Evolutionary conservation across 2,888 invertebrate genomes (phyloP).

Genomic region (Aphodius granarius): DNA sequence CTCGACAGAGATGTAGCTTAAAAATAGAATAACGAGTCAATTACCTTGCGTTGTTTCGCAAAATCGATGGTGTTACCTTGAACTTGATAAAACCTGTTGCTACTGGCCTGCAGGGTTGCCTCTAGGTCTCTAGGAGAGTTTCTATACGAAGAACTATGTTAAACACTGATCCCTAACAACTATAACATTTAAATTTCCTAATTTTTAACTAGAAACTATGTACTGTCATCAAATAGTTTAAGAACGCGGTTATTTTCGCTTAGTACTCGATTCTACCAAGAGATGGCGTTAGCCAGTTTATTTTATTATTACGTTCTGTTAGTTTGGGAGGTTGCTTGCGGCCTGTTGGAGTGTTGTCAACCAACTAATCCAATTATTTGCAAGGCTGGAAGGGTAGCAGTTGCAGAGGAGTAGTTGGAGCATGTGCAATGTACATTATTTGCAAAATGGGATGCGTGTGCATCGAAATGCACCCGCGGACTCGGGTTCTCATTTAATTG

Average conservation of each 20-base stretch:
- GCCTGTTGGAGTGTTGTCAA: constrained; percentile 34
- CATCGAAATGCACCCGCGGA: constrained; percentile 20
- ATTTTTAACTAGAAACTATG: too few relatives aligned
- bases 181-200: not conserved
- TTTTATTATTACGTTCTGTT: not conserved
- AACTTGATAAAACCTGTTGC: constrained; percentile 38
- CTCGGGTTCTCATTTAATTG: constrained; percentile 43
- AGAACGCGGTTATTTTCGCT: not conserved
- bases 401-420: constrained; percentile 35
- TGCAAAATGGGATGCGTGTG: constrained; percentile 27
- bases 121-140: constrained; percentile 7
- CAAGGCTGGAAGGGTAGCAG: constrained; percentile 41
- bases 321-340: constrained; percentile 1
- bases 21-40: not conserved
- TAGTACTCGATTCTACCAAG: not conserved
- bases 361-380: constrained; percentile 52
- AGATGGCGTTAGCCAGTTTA: not conserved
- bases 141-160: not conserved
- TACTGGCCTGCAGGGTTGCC: constrained; percentile 13
- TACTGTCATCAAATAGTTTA: not conserved
- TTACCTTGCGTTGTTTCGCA: constrained; percentile 21
- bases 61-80: constrained; percentile 46
- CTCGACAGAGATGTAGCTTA: not conserved
- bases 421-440: constrained; percentile 49
- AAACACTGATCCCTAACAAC: not conserved